Percentiles rank a stretch among this genome's conserved stretches.
Conservation (phyloP, 2,797 vertebrate genomes). For the Darevskia nairensis region DNA sequence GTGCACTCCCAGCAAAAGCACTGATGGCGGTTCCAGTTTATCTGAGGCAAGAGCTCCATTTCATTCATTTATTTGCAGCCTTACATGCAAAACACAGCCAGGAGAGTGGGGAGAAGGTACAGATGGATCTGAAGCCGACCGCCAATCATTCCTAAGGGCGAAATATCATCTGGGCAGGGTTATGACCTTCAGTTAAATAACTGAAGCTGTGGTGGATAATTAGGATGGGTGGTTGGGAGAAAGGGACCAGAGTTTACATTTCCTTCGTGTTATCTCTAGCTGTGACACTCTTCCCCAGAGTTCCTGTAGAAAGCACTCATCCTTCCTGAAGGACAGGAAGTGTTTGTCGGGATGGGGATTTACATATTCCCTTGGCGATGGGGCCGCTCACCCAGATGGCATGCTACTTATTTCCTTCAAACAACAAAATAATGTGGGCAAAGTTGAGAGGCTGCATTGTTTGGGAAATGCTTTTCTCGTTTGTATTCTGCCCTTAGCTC, state of each 20-base stretch:
- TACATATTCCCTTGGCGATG: conserved; percentile 17
- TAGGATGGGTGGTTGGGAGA: background rate
- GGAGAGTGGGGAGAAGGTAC: background rate
- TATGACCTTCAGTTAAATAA: background rate
- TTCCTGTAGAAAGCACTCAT: conserved; percentile 29
- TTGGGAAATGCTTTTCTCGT: background rate
- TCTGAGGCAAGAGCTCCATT: background rate
- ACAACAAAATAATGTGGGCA: conserved; percentile 15
- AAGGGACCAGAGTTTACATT: background rate
- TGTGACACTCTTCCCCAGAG: conserved; percentile 7
- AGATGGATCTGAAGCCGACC: background rate
- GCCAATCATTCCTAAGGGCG: background rate
- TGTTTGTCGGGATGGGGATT: conserved; percentile 23
- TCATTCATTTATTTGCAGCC: background rate
- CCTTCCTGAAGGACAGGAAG: conserved; percentile 37
- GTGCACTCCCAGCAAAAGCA: background rate
- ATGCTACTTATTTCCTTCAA: conserved; percentile 24
- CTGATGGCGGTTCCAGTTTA: background rate
- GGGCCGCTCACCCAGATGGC: conserved; percentile 24
- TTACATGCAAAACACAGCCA: background rate
- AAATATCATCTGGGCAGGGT: background rate
- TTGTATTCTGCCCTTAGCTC: background rate
- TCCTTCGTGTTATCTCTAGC: conserved; percentile 7
- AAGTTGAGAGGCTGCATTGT: background rate
- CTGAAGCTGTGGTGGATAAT: background rate